Evolutionary conservation across 1,140 invertebrate genomes (phyloP), one percentile per base, ranked within the genome.

Genomic region (Conopomorpha cramerella): DNA sequence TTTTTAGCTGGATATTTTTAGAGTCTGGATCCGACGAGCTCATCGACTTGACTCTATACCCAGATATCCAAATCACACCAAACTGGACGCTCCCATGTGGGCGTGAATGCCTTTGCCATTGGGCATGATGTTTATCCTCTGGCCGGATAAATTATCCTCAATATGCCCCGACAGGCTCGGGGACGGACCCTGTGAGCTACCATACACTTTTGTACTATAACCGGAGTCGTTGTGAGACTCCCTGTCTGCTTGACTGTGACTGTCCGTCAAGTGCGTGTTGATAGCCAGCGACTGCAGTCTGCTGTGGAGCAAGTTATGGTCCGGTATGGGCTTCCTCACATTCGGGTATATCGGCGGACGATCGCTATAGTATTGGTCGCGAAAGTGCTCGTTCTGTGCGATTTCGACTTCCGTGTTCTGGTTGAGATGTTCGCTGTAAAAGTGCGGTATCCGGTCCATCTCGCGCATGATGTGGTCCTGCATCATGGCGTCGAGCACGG

Each of bases 221-320:
- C 87, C 88, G 8, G 88, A 90, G 62, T 90, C 88, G 52, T 89
- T 89, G 50, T 88, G 87, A 0, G 83, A 83, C 49, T 88, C 86
- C 30, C 81, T 56, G 46, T 86, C 84, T 2, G 77, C 53, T 41
- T 78, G 76, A 48, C 71, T 77, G 29, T 79, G 76, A 0, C 65
- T 66, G 45, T 78, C 77, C 2, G 71, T 70, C 30, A 79, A 48
- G 45, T 78, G 68, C 1, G 77, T 79, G 43, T 79, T 78, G 2
- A 79, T 77, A 3, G 77, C 77, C 34, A 79, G 48, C 0, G 73
- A 77, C 33, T 79, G 73, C 14, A 79, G 51, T 12, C 72, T 41
- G 23, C 65, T 74, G 34, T 76, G 68, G 1, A 79, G 45, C 11
- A 77, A 46, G 38, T 38, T 68, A 13, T 77, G 71, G 37, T 76